Base-by-base conservation (phyloP, 92 coral and sea anemone genomes). In the Desmophyllum pertusum region DNA sequence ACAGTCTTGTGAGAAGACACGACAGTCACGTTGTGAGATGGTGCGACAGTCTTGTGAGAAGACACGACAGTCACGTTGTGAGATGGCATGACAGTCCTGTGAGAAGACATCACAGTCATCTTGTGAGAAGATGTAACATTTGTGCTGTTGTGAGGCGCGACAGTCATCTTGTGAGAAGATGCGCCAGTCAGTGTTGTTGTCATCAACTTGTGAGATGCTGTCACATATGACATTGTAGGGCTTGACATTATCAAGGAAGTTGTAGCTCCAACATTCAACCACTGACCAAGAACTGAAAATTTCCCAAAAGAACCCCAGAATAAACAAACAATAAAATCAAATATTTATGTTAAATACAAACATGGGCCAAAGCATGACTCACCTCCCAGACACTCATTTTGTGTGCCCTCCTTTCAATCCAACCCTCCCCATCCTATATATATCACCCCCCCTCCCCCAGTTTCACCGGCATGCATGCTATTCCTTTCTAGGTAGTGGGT, bases 221-320 rank as follows among this genome's bases (percentile, higher is more conserved):
- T 37, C 17, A 21, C 42, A 55, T 25, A 35, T 38, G 51, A 33
- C 5, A 75, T 8, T 19, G 40, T 4, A 18, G 65, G 43, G 43
- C 81, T 76, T 21, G 69, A 9, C 31, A 57, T 2, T 7, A 50
- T 31, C 15, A 30, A 25, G 19, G 6, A 51, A 74, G 15, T 2
- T 21, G 21, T 11, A 74, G 78, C 79, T 51, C 43, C 64, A 18
- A 50, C 79, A 51, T 23, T 50, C n/a, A 21, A 3, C 79, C 65
- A 75, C 29, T n/a, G 42, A 35, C 31, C 63, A 77, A 77, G 38
- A n/a, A 29, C 68, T 57, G 27, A 11, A 37, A 55, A 57, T 15
- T 69, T 19, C 18, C 11, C 30, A 71, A 71, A 71, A 8, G n/a
- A 25, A 7, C 35, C 7, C 21, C 21, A 67, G 45, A 67, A 67